These are phyloP conservation scores for Myiozetetes cayanensis DNA, from an alignment of 2,113 vertebrate species.

Conservation along the genomic window DNA sequence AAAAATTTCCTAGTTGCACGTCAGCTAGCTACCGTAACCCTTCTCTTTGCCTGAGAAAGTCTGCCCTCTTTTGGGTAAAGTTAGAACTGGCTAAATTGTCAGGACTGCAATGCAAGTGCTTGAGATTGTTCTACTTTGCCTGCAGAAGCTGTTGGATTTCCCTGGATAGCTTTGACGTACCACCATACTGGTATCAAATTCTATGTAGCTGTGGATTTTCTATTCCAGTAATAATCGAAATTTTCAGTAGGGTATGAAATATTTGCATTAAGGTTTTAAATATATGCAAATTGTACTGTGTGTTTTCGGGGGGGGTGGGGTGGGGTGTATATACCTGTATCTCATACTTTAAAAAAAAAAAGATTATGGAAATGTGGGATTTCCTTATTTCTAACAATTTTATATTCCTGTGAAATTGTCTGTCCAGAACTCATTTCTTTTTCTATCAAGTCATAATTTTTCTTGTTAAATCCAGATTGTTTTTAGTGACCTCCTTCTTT, in stretches of 20 bases:
- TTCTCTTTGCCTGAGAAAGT: conserved; percentile 26
- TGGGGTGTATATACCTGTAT: rapidly evolving
- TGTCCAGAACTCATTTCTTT: background rate
- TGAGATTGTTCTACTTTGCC: background rate
- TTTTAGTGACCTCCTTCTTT: background rate
- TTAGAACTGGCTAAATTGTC: background rate
- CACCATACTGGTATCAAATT: background rate
- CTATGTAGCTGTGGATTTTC: background rate
- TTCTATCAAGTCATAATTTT: background rate
- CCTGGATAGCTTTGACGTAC: background rate
- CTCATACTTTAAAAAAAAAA: background rate
- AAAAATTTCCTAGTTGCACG: background rate
- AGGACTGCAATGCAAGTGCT: background rate
- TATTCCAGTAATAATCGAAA: background rate
- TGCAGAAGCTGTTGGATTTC: background rate
- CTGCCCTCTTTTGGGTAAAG: conserved; percentile 53
- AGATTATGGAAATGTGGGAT: background rate
- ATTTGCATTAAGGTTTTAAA: background rate
- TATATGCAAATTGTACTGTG: background rate
- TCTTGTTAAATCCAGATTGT: background rate
- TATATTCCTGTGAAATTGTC: background rate
- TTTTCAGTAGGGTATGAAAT: background rate
- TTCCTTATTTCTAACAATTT: background rate
- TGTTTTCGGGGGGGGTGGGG: background rate
- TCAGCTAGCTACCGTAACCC: background rate